Evolutionary conservation across 2,888 invertebrate genomes (phyloP).

Genomic region (Notodonta ziczac): DNA sequence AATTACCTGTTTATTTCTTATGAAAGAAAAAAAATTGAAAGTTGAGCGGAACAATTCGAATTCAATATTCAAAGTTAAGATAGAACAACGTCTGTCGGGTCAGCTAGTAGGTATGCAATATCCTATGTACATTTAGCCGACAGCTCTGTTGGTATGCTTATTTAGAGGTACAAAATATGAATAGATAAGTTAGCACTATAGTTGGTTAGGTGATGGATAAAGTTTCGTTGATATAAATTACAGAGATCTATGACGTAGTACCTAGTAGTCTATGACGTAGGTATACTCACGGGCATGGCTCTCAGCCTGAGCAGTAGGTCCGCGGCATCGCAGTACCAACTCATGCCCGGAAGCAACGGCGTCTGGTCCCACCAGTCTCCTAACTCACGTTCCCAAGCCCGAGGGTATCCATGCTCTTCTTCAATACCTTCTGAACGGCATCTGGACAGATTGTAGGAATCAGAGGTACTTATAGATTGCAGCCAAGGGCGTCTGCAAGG

Average conservation of each 20-base stretch:
- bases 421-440: constrained; percentile 13
- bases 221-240: background rate
- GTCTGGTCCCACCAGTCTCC: constrained; percentile 78
- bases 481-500: too few species aligned
- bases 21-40: too few species aligned
- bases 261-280: background rate
- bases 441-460: constrained; percentile 18
- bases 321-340: constrained; percentile 64
- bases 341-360: constrained; percentile 60
- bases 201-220: background rate
- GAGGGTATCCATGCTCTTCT: constrained; percentile 31
- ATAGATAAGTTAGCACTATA: too few species aligned
- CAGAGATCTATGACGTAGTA: background rate
- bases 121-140: too few species aligned
- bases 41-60: too few species aligned
- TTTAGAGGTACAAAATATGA: too few species aligned
- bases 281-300: constrained; percentile 54
- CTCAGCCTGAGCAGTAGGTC: constrained; percentile 69
- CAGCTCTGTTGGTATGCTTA: too few species aligned
- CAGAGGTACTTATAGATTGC: too few species aligned
- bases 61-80: too few species aligned
- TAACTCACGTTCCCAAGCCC: constrained; percentile 67
- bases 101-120: too few species aligned
- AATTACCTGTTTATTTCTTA: too few species aligned
- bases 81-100: too few species aligned